A percentile compares a stretch with the other conserved stretches of the same genome.
Conservation (phyloP, 2,888 invertebrate genomes). For the Sinhomidia bicolor region DNA sequence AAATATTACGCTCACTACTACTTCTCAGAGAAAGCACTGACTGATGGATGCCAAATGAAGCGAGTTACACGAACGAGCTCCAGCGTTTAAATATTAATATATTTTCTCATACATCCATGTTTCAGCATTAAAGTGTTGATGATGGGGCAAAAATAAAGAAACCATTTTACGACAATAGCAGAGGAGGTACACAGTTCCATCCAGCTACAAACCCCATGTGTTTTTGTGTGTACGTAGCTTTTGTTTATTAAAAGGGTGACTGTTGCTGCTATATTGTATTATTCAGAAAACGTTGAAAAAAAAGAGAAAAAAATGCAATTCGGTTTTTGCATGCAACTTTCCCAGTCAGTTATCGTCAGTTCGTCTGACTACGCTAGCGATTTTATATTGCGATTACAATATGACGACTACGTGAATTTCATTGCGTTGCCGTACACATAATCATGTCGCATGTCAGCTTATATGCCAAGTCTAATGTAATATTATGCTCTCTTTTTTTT, state of each 20-base stretch:
- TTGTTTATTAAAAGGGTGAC: not conserved
- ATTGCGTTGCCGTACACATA: not conserved
- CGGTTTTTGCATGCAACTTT: conserved; percentile 39
- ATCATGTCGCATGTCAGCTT: not conserved
- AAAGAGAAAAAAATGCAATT: not conserved
- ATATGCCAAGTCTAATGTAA: not conserved
- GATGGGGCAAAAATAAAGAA: not conserved
- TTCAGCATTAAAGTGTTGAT: conserved; percentile 6
- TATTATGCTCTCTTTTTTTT: not conserved
- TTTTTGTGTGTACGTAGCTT: not conserved
- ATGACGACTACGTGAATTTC: conserved; percentile 4
- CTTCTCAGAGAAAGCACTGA: not conserved
- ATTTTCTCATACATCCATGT: not conserved
- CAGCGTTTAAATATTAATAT: conserved; percentile 8
- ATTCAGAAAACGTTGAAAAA: not conserved
- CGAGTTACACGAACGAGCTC: not conserved
- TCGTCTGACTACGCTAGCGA: not conserved
- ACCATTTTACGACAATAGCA: not conserved
- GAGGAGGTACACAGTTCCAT: not conserved
- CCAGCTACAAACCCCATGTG: not conserved
- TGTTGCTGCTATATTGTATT: too few relatives aligned
- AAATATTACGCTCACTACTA: not conserved
- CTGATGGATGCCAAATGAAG: not conserved
- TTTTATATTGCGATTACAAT: conserved; percentile 10
- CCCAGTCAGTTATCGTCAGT: not conserved